Base-by-base conservation (phyloP, 2,797 vertebrate genomes). In the Sciurus carolinensis region DNA sequence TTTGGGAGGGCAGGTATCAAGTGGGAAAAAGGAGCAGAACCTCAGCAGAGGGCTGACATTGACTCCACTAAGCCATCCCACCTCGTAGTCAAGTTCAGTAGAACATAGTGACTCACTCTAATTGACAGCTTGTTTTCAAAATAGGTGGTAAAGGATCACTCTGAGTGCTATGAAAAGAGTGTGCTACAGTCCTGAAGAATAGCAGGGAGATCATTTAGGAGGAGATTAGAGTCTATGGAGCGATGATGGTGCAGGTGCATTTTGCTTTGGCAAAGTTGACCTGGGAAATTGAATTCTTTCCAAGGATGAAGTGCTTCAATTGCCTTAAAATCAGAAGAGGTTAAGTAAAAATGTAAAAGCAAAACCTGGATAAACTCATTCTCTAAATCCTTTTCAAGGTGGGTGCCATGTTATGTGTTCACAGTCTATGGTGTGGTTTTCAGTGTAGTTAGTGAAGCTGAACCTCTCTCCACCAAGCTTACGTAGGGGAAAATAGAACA, bases 191-290 rank as follows among this genome's bases (percentile, higher is more conserved):
- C 30, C 42, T 7, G 54, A 79, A 18, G n/a, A 77, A 64, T 71
- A 82, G 62, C 67, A 47, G 14, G 72, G 54, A 90, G 72, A 62
- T 7, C 18, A 47, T 30, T 20, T 54, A 36, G n/a, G 4, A 15
- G 12, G 17, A 47, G 47, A 36, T 30, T 6, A 30, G 33, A 71
- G 67, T 82, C 66, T 44, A 20, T 11, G 18, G 57, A 92, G 44
- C 44, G 36, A 36, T 86, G n/a, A 11, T 44, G 15, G 1, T 44
- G 1, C 10, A 22, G 4, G 6, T 86, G 50, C 54, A 36, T 71
- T 91, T 86, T 72, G 66, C 66, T 90, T 89, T 50, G 44, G 50
- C 42, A 83, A 93, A 80, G 52, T 66, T 80, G 57, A 87, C 30
- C 94, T 92, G 28, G 17, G 42, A 57, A 62, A 89, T 13, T 33